Conservation (phyloP, 2,113 vertebrate species). For the Ardeotis arabs region DNA sequence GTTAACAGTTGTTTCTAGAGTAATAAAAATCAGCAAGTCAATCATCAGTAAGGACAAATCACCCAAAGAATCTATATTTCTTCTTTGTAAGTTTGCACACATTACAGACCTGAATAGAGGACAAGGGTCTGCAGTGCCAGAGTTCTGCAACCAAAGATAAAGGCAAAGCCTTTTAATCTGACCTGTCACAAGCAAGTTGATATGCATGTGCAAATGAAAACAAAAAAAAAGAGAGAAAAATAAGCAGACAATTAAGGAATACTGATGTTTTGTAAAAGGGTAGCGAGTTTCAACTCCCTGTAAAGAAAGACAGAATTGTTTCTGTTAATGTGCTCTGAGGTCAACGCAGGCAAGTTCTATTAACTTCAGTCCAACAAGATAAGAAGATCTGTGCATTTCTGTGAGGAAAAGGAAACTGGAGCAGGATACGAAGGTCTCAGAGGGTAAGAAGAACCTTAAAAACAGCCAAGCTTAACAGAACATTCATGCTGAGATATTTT, state of each 20-base stretch:
- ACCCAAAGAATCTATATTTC: neutral
- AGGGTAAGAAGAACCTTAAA: neutral
- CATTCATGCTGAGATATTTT: neutral
- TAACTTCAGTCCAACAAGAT: neutral
- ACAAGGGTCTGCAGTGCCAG: neutral
- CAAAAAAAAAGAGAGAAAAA: accelerated
- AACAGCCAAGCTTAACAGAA: neutral
- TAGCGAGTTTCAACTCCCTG: neutral
- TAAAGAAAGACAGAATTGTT: neutral
- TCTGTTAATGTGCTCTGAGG: neutral
- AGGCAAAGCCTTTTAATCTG: neutral
- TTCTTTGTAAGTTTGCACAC: neutral
- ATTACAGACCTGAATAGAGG: neutral
- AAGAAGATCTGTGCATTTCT: neutral
- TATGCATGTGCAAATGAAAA: neutral
- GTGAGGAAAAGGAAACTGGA: neutral
- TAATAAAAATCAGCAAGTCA: neutral
- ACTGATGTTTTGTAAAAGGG: neutral
- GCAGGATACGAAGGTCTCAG: neutral
- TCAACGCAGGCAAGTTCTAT: neutral
- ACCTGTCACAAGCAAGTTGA: neutral
- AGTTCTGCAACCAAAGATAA: neutral
- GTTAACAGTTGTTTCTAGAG: neutral
- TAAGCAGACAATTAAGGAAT: neutral
- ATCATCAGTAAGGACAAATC: neutral